phyloP scores from a whole-genome alignment of 2,888 invertebrate species.

The Caenorhabditis imperialis region DNA sequence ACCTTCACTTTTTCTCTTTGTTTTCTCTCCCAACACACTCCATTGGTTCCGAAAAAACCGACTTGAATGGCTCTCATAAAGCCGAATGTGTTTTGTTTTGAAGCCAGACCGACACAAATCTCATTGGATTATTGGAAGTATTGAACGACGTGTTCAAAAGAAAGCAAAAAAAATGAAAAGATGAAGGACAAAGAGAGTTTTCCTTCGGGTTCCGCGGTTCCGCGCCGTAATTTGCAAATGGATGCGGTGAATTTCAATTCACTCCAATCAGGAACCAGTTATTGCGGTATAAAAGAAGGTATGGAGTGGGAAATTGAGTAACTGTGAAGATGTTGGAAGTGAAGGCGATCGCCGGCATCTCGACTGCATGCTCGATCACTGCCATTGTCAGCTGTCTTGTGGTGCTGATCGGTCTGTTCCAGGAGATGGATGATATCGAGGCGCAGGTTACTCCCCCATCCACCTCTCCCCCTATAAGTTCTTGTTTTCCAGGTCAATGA shows the following conservation, averaged over 20 bases:
- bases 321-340: constrained; percentile 21
- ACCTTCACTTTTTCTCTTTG: neutral
- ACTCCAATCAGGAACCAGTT: constrained; percentile 19
- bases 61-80: constrained; percentile 5
- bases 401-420: constrained; percentile 28
- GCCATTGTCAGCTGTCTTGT: constrained; percentile 28
- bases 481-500: constrained; percentile 32
- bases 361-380: constrained; percentile 14
- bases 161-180: neutral
- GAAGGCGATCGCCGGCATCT: constrained; percentile 32
- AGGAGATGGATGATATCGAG: constrained; percentile 45
- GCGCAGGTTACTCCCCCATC: constrained; percentile 21
- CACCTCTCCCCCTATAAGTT: neutral
- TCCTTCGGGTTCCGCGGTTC: constrained; percentile 17
- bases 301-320: neutral
- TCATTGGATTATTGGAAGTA: constrained; percentile 3
- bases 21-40: neutral
- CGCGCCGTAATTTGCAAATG: constrained; percentile 41
- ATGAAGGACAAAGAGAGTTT: constrained; percentile 19
- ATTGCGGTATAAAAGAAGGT: constrained; percentile 1
- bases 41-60: neutral
- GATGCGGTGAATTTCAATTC: constrained; percentile 15
- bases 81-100: constrained; percentile 8
- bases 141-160: constrained; percentile 6
- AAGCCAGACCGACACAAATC: constrained; percentile 25